phyloP scores from a whole-genome alignment of 2,797 vertebrate genomes.

The Poliocrania exsul region DNA sequence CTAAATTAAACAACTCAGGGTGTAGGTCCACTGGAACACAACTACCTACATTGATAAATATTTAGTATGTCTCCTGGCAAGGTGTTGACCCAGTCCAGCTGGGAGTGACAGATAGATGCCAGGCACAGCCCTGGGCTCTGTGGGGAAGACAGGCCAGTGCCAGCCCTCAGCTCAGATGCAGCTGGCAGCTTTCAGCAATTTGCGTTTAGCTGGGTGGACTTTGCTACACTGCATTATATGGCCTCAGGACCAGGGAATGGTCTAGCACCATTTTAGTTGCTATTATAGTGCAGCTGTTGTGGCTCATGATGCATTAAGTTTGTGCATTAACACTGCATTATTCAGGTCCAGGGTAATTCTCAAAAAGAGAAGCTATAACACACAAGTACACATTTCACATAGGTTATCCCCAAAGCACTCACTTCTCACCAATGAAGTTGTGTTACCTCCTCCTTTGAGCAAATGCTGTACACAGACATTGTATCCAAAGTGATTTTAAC shows the following conservation, averaged over 20 bases:
- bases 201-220: not conserved
- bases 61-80: not conserved
- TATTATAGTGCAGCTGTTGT: not conserved
- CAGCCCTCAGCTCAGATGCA: not conserved
- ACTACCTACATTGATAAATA: not conserved
- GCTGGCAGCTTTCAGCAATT: not conserved
- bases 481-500: not conserved
- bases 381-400: not conserved
- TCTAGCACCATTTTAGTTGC: no score
- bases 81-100: not conserved
- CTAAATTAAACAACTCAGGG: not conserved
- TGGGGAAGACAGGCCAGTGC: not conserved
- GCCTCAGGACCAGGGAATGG: not conserved
- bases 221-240: rapidly evolving
- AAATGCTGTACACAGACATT: not conserved
- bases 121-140: not conserved
- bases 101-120: not conserved
- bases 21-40: not conserved
- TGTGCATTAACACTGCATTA: no score
- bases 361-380: not conserved
- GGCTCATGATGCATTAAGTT: not conserved
- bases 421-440: not conserved
- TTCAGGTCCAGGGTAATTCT: rapidly evolving
- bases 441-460: not conserved
- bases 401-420: not conserved